Conservation (phyloP, 2,888 invertebrate genomes). For the Syrista parreyssii region DNA sequence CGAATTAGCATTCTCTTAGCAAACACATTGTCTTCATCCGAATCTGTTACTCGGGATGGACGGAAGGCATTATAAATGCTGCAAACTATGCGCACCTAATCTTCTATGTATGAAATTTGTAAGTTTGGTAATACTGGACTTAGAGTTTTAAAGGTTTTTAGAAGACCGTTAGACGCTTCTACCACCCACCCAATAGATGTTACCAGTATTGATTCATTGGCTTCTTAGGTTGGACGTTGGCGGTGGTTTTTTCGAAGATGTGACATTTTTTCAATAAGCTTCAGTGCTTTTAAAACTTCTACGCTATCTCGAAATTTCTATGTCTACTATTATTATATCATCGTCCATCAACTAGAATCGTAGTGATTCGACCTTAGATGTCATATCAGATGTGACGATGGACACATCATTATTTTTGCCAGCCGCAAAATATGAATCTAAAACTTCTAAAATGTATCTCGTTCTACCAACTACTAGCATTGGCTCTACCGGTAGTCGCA, state of each 20-base stretch:
- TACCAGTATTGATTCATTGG: too few relatives aligned
- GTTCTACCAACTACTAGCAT: constrained; percentile 7
- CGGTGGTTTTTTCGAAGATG: constrained; percentile 25
- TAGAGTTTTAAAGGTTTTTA: too few relatives aligned
- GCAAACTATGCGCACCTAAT: too few relatives aligned
- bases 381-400: constrained; percentile 16
- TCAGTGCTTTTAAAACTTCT: constrained; percentile 18
- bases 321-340: constrained; percentile 31
- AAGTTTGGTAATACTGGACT: too few relatives aligned
- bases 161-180: too few relatives aligned
- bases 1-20: too few relatives aligned
- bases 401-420: constrained; percentile 19
- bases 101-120: too few relatives aligned
- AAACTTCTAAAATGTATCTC: constrained; percentile 9
- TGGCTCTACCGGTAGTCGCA: constrained; percentile 2
- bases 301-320: constrained; percentile 20
- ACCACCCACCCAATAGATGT: too few relatives aligned
- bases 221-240: constrained; percentile 24
- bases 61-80: too few relatives aligned
- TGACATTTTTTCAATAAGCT: constrained; percentile 26
- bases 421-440: constrained; percentile 11
- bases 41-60: too few relatives aligned
- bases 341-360: constrained; percentile 12
- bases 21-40: too few relatives aligned
- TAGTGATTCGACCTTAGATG: not conserved